These are phyloP conservation scores for Fragum fragum DNA, from an alignment of 2,888 invertebrate genomes.

Conservation along the genomic window DNA sequence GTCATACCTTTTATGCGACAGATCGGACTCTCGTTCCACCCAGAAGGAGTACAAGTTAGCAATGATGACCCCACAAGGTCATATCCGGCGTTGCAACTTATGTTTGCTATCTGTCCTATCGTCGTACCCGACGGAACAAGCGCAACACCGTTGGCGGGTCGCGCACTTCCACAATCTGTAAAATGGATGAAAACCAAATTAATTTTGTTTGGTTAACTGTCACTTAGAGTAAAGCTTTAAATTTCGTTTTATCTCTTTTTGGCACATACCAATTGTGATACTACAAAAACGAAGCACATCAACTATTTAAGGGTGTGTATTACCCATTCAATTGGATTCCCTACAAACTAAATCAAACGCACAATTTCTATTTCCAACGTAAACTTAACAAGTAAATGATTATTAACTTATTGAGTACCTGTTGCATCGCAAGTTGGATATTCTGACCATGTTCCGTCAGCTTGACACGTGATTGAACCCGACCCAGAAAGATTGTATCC, in stretches of 20 bases:
- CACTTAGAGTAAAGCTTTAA: too few species aligned
- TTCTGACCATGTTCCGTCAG: slow-evolving; percentile 21
- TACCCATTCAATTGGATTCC: too few species aligned
- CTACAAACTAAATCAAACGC: too few species aligned
- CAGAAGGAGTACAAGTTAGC: neutral
- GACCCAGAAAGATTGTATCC: slow-evolving; percentile 35
- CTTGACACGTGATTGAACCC: slow-evolving; percentile 22
- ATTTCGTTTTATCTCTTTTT: too few species aligned
- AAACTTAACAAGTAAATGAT: too few species aligned
- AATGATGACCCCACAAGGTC: neutral
- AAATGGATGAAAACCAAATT: too few species aligned
- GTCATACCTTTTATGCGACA: slow-evolving; percentile 17
- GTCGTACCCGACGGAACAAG: neutral
- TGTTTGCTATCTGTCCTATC: neutral
- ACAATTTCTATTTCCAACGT: too few species aligned
- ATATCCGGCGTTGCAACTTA: neutral
- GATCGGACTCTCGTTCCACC: neutral
- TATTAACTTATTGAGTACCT: too few species aligned
- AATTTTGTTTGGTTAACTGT: too few species aligned
- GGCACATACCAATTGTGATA: too few species aligned
- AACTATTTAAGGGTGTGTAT: too few species aligned
- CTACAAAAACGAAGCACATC: too few species aligned
- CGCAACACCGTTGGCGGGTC: neutral
- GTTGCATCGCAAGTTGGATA: slow-evolving; percentile 32
- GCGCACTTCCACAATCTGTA: neutral